Conservation (phyloP, 2,888 invertebrate genomes). For the Acleris emargana region DNA sequence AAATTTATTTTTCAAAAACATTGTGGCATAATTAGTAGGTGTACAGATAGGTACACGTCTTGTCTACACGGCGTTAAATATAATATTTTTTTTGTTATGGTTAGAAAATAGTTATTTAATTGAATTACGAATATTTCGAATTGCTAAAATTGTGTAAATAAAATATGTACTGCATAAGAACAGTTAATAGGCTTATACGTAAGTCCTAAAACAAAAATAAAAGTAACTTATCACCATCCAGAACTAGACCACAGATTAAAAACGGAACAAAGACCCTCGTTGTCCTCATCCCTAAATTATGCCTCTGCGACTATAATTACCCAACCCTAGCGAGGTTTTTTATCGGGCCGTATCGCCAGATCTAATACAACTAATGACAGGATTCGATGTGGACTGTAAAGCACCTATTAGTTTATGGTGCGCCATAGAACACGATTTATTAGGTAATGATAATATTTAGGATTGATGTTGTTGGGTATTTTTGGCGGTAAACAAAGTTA, state of each 20-base stretch:
- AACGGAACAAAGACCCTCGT: constrained; percentile 31
- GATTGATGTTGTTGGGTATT: constrained; percentile 26
- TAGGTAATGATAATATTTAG: constrained; percentile 35
- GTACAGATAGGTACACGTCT: too few species aligned
- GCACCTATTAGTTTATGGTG: constrained; percentile 58
- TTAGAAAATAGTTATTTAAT: too few species aligned
- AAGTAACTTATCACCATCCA: constrained; percentile 15
- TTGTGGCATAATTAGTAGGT: too few species aligned
- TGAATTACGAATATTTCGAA: too few species aligned
- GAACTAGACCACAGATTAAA: constrained; percentile 26
- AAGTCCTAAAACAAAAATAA: not conserved
- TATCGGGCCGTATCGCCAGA: constrained; percentile 59
- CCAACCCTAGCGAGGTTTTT: constrained; percentile 45
- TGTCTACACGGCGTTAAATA: too few species aligned
- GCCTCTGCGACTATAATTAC: constrained; percentile 44
- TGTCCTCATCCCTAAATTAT: constrained; percentile 43
- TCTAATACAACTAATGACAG: constrained; percentile 76
- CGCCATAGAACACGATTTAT: constrained; percentile 40
- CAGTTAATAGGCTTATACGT: not conserved
- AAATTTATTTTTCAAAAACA: too few species aligned
- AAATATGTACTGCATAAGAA: too few species aligned
- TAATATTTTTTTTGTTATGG: too few species aligned
- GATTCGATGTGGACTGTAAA: constrained; percentile 59
- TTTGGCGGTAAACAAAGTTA: constrained; percentile 36
- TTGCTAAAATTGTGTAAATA: too few species aligned